phyloP scores from a whole-genome alignment of 2,888 invertebrate genomes.

The Acrobasis repandana region DNA sequence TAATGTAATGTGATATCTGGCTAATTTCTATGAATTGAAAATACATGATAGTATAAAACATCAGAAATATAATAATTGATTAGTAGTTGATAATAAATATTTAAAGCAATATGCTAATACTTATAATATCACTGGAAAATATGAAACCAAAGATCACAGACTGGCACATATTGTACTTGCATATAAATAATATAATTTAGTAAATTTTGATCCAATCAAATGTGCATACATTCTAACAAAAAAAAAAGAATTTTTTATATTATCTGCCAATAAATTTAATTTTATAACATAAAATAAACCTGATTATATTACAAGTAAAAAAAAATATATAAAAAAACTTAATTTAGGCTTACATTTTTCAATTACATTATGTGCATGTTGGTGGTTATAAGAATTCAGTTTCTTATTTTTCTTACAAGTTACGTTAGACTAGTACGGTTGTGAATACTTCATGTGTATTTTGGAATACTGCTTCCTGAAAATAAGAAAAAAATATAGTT shows the following conservation, averaged over 20 bases:
- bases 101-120: no score
- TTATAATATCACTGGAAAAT: no score
- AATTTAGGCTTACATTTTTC: slow-evolving; percentile 66
- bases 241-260: not conserved
- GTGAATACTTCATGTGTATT: slow-evolving; percentile 80
- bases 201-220: not conserved
- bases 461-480: slow-evolving; percentile 81
- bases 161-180: no score
- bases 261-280: slow-evolving; percentile 16
- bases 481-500: slow-evolving; percentile 58
- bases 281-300: slow-evolving; percentile 32
- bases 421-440: slow-evolving; percentile 63
- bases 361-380: slow-evolving; percentile 55
- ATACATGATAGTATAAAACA: no score
- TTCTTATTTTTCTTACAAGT: slow-evolving; percentile 75
- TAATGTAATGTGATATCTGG: no score
- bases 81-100: no score
- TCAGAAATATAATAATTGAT: no score
- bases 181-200: no score
- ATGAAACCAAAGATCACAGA: no score
- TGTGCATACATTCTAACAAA: not conserved
- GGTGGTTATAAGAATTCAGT: slow-evolving; percentile 69
- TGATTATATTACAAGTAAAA: slow-evolving; percentile 46
- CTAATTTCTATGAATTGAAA: no score
- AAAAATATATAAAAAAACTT: slow-evolving; percentile 49